phyloP scores from a whole-genome alignment of 2,888 invertebrate genomes.

The Apamea anceps region DNA sequence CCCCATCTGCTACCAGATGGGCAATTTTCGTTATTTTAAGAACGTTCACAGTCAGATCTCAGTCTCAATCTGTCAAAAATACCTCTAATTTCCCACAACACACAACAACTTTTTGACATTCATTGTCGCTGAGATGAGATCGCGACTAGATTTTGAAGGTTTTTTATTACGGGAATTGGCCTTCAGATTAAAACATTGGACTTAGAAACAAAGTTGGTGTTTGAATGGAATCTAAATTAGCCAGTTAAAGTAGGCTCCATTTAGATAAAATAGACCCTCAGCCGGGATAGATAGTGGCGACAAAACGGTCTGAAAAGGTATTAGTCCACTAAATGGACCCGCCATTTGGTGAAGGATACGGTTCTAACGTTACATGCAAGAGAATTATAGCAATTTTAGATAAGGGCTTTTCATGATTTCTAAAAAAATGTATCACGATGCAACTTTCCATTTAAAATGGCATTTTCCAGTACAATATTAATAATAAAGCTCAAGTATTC shows the following conservation, averaged over 20 bases:
- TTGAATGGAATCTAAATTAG: constrained; percentile 18
- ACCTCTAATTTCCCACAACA: too few relatives aligned
- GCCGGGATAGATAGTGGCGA: neutral
- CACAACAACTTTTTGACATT: too few relatives aligned
- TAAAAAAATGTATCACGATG: neutral
- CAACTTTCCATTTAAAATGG: neutral
- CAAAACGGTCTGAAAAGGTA: neutral
- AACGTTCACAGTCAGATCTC: too few relatives aligned
- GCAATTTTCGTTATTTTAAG: too few relatives aligned
- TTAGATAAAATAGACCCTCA: constrained; percentile 7
- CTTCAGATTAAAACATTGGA: neutral
- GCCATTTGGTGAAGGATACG: neutral
- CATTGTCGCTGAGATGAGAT: too few relatives aligned
- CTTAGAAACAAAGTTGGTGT: constrained; percentile 4
- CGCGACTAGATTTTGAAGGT: too few relatives aligned
- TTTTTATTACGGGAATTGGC: too few relatives aligned
- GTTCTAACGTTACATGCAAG: neutral
- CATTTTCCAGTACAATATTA: neutral
- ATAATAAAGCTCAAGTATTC: neutral
- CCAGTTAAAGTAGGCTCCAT: constrained; percentile 20
- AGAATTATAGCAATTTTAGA: neutral
- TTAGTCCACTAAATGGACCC: neutral
- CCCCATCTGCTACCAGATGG: neutral
- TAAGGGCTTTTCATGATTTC: neutral
- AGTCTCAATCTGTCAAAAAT: too few relatives aligned